Evolutionary conservation across 2,888 invertebrate genomes (phyloP).

Genomic region (Acronicta psi): DNA sequence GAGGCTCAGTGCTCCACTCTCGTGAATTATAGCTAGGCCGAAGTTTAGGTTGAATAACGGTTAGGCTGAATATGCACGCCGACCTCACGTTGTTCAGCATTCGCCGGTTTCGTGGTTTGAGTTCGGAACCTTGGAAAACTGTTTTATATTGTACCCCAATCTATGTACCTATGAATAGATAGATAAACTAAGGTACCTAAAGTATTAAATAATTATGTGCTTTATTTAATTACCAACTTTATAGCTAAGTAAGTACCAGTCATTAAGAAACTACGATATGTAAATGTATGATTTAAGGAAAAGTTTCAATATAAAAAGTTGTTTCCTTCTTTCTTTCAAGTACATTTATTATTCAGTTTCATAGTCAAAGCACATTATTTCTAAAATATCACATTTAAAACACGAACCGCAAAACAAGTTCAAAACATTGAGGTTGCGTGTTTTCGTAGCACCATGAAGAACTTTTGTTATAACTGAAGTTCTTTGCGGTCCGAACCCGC

Average conservation of each 20-base stretch:
- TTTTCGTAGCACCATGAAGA: slow-evolving; percentile 36
- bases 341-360: neutral
- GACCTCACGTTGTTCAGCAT: slow-evolving; percentile 4
- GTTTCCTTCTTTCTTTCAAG: too few relatives aligned
- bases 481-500: slow-evolving; percentile 51
- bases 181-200: too few relatives aligned
- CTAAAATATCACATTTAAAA: slow-evolving; percentile 33
- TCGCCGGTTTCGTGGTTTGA: slow-evolving; percentile 14
- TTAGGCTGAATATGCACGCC: slow-evolving; percentile 33
- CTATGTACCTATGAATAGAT: too few relatives aligned
- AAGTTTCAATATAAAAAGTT: too few relatives aligned
- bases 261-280: too few relatives aligned
- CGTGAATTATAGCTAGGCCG: slow-evolving; percentile 60
- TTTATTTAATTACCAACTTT: too few relatives aligned
- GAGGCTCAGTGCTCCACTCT: slow-evolving; percentile 60
- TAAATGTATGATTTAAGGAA: too few relatives aligned
- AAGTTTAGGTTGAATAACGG: slow-evolving; percentile 57
- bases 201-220: too few relatives aligned
- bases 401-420: slow-evolving; percentile 42
- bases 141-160: slow-evolving; percentile 13
- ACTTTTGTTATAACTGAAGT: slow-evolving; percentile 40
- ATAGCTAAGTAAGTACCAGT: too few relatives aligned
- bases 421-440: slow-evolving; percentile 38
- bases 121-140: slow-evolving; percentile 4
- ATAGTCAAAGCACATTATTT: slow-evolving; percentile 20